Evolutionary conservation across 1,140 invertebrate species (phyloP).

Genomic region (Drosophila serrata): DNA sequence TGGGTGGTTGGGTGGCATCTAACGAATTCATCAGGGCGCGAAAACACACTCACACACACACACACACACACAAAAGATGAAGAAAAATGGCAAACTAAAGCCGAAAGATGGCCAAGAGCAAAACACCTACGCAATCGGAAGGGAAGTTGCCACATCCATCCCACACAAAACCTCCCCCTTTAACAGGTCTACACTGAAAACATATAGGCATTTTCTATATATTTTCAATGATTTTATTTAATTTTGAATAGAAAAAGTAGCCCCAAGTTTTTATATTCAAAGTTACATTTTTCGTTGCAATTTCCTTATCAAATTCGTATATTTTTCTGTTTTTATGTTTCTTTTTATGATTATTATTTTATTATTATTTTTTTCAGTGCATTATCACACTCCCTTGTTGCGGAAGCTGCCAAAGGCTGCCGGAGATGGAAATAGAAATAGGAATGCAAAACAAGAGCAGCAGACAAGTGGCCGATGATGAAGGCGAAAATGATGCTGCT

Average conservation of each 20-base stretch:
- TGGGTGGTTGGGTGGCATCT: conserved; percentile 4
- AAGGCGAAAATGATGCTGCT: conserved; percentile 22
- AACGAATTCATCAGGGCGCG: conserved; percentile 44
- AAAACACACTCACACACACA: conserved; percentile 14
- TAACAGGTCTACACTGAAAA: neutral
- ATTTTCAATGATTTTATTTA: neutral
- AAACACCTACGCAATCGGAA: conserved; percentile 51
- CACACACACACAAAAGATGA: conserved; percentile 41
- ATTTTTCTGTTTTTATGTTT: too few relatives aligned
- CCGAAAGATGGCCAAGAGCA: conserved; percentile 38
- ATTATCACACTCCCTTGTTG: neutral
- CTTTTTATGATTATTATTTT: too few relatives aligned
- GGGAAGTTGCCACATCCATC: conserved; percentile 21
- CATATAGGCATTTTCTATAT: neutral
- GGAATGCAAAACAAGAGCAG: conserved; percentile 30
- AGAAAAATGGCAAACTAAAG: conserved; percentile 52
- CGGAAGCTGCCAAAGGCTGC: conserved; percentile 28
- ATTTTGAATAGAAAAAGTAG: neutral
- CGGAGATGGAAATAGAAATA: conserved; percentile 36
- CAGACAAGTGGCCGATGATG: conserved; percentile 45
- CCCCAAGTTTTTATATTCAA: neutral
- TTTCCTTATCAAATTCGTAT: neutral
- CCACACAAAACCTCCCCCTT: neutral
- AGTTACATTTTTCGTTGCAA: neutral
- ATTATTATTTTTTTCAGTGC: neutral